phyloP scores from a whole-genome alignment of 2,888 invertebrate genomes.

The Lottia scabra region DNA sequence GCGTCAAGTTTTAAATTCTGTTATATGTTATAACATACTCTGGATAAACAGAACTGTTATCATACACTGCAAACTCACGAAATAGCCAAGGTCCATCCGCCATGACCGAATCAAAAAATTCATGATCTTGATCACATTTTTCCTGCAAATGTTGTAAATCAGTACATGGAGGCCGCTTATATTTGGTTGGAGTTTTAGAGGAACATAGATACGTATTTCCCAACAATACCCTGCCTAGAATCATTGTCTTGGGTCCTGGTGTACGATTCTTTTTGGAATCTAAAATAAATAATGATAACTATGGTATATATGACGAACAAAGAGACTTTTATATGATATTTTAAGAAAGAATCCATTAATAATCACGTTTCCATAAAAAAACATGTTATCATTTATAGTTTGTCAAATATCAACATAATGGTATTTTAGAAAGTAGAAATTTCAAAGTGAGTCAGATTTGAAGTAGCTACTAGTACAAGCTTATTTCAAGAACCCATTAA shows the following conservation, averaged over 20 bases:
- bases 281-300: conserved; percentile 19
- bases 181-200: conserved; percentile 34
- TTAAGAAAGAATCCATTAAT: too few species aligned
- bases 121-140: conserved; percentile 28
- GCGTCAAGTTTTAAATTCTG: conserved; percentile 26
- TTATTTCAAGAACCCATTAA: too few species aligned
- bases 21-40: conserved; percentile 50
- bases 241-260: conserved; percentile 35
- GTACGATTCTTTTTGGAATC: conserved; percentile 32
- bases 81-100: conserved; percentile 39
- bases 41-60: conserved; percentile 42
- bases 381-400: too few species aligned
- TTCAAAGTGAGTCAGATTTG: too few species aligned
- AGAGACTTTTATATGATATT: too few species aligned
- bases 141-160: conserved; percentile 20
- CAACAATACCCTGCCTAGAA: conserved; percentile 40
- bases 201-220: conserved; percentile 26
- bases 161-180: conserved; percentile 36
- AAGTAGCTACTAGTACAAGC: too few species aligned
- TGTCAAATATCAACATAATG: too few species aligned
- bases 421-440: too few species aligned
- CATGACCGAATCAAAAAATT: conserved; percentile 40
- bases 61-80: conserved; percentile 50
- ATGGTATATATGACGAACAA: too few species aligned
- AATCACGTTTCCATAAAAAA: too few species aligned